Percentiles rank a stretch among this genome's conserved stretches.
Evolutionary conservation across 2,888 invertebrate genomes (phyloP).

Genomic region (Brachypterus glaber): DNA sequence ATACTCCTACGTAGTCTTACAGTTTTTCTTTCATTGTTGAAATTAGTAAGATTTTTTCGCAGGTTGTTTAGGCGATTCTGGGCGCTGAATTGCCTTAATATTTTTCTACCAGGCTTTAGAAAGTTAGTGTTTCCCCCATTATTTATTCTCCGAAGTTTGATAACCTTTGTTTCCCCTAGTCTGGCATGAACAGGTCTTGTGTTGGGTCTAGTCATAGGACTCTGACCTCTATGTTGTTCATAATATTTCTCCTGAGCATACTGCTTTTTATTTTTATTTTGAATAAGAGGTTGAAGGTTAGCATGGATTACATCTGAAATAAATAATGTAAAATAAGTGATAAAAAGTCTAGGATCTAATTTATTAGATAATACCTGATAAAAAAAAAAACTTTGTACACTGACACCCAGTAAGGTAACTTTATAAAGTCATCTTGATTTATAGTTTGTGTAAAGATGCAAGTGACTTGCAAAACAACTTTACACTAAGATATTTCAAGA

Average conservation of each 20-base stretch:
- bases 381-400: too few relatives aligned
- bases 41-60: constrained; percentile 1
- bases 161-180: constrained; percentile 21
- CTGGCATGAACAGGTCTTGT: constrained; percentile 23
- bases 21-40: too few relatives aligned
- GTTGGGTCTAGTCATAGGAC: constrained; percentile 18
- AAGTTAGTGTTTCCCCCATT: constrained; percentile 20
- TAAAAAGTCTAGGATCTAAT: too few relatives aligned
- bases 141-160: constrained; percentile 5
- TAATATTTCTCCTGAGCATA: constrained; percentile 26
- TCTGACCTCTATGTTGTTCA: constrained; percentile 16
- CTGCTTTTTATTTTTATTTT: constrained; percentile 22
- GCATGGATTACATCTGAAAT: constrained; percentile 16
- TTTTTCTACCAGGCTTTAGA: constrained; percentile 17
- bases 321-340: too few relatives aligned
- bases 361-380: too few relatives aligned
- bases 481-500: too few relatives aligned
- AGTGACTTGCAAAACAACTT: too few relatives aligned
- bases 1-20: too few relatives aligned
- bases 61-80: constrained; percentile 7
- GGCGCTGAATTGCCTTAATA: constrained; percentile 9
- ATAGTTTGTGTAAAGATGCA: too few relatives aligned
- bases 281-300: constrained; percentile 21
- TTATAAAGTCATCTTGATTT: too few relatives aligned
- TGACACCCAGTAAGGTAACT: too few relatives aligned